Conservation (phyloP, 2,888 invertebrate species). For the Limnephilus auricula region DNA sequence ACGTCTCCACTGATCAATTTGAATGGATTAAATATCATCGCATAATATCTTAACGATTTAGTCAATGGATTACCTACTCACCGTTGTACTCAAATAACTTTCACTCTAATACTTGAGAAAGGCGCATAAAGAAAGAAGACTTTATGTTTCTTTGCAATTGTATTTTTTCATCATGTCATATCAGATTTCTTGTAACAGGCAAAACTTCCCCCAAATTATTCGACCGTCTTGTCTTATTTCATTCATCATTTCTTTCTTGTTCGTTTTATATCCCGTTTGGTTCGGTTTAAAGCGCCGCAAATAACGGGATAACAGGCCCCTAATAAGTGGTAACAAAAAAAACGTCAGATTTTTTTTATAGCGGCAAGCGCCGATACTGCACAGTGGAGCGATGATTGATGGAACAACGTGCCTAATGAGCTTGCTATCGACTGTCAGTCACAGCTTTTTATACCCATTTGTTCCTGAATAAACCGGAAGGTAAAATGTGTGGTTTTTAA, state of each 20-base stretch:
- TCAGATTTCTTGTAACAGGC: not conserved
- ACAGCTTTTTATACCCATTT: not conserved
- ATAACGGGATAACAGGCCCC: not conserved
- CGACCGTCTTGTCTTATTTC: not conserved
- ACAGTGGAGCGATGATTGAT: not conserved
- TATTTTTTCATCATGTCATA: not conserved
- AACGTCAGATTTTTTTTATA: not conserved
- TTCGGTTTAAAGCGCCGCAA: not conserved
- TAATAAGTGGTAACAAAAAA: not conserved
- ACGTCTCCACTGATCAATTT: not conserved
- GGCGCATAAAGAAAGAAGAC: not conserved
- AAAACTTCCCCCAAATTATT: not conserved
- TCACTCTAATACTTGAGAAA: not conserved
- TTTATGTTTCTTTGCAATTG: not conserved
- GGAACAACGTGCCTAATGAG: constrained; percentile 3
- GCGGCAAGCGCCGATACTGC: not conserved
- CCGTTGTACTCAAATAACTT: not conserved
- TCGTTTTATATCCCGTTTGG: not conserved
- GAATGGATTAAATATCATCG: not conserved
- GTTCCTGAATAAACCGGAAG: not conserved
- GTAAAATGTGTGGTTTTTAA: not conserved
- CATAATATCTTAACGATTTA: not conserved
- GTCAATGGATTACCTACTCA: not conserved
- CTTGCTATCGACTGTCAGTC: not conserved
- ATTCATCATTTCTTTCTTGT: not conserved